Conservation (phyloP, 2,113 vertebrate species). For the Rhea americana region DNA sequence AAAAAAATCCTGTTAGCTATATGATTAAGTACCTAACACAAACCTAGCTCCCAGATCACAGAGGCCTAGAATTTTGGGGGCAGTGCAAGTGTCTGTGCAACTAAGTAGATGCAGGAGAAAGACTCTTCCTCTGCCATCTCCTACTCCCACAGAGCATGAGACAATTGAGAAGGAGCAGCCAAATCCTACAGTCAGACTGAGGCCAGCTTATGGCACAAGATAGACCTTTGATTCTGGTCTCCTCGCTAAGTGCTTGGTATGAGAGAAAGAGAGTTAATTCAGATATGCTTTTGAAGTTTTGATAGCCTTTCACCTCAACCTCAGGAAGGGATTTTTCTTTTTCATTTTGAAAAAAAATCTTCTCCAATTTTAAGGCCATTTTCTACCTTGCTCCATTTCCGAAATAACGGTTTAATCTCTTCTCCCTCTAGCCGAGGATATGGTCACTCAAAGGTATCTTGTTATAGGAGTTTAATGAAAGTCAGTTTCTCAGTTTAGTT, state of each 20-base stretch:
- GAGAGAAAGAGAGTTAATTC: not conserved
- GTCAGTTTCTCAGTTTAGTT: not conserved
- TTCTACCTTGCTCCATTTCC: not conserved
- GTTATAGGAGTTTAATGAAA: not conserved
- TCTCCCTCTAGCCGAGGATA: not conserved
- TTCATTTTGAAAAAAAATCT: not conserved
- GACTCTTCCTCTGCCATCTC: not conserved
- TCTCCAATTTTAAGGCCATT: not conserved
- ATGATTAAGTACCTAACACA: not conserved
- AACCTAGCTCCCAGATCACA: not conserved
- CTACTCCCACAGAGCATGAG: not conserved
- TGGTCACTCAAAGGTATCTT: not conserved
- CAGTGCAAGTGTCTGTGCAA: not conserved
- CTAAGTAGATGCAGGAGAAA: not conserved
- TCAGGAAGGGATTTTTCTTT: not conserved
- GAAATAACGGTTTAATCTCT: not conserved
- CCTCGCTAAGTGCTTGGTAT: not conserved
- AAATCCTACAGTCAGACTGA: not conserved
- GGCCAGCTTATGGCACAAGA: not conserved
- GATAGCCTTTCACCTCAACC: not conserved
- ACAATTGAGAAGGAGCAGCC: not conserved
- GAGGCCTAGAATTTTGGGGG: not conserved
- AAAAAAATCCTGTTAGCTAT: not conserved
- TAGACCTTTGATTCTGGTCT: not conserved
- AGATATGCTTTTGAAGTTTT: not conserved